A percentile compares a stretch with the other conserved stretches of the same genome.
phyloP scores from a whole-genome alignment of 2,888 invertebrate species.

The Amiota mariae region DNA sequence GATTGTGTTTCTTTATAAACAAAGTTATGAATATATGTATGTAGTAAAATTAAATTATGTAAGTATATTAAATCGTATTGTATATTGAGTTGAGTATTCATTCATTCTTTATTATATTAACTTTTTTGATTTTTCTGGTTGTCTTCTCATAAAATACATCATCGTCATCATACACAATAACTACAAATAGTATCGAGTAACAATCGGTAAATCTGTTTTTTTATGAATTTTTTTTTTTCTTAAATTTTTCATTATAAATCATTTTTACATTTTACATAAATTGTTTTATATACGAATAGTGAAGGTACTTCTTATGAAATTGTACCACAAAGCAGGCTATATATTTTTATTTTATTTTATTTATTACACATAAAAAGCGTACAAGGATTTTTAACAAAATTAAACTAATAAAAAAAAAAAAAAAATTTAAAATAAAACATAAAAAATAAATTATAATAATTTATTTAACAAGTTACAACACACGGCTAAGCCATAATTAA shows the following conservation, averaged over 20 bases:
- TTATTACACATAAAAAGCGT: slow-evolving; percentile 53
- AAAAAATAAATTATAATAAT: slow-evolving; percentile 13
- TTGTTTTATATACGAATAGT: slow-evolving; percentile 33
- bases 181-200: slow-evolving; percentile 17
- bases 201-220: slow-evolving; percentile 13
- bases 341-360: too few relatives aligned
- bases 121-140: background rate
- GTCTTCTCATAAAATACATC: background rate
- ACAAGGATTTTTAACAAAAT: slow-evolving; percentile 34
- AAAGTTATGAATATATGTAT: too few relatives aligned
- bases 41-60: background rate
- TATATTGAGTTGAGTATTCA: slow-evolving; percentile 14
- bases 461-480: slow-evolving; percentile 42
- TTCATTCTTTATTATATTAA: background rate
- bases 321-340: slow-evolving; percentile 66
- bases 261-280: slow-evolving; percentile 40
- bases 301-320: slow-evolving; percentile 61
- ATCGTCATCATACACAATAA: slow-evolving; percentile 15
- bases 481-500: slow-evolving; percentile 53
- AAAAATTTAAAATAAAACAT: background rate
- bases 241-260: slow-evolving; percentile 55
- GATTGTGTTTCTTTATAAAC: slow-evolving; percentile 6
- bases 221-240: slow-evolving; percentile 45
- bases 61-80: slow-evolving; percentile 51
- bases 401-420: background rate